A percentile compares a stretch with the other conserved stretches of the same genome.
phyloP scores from a whole-genome alignment of 2,888 invertebrate species.

The Macaria notata region DNA sequence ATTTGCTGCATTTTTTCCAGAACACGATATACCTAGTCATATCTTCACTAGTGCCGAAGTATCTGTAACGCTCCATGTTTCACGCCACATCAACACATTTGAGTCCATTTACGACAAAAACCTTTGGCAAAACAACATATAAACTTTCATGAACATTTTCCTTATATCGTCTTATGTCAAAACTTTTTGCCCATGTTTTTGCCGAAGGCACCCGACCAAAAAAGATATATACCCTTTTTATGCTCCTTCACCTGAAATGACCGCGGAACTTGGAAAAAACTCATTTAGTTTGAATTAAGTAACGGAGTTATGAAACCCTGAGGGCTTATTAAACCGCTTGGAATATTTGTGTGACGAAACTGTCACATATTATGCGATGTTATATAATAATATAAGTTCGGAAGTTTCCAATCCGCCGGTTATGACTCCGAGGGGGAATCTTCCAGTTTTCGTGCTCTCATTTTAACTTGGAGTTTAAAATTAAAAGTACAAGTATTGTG shows the following conservation, averaged over 20 bases:
- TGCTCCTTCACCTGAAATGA: slow-evolving; percentile 49
- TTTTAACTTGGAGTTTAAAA: slow-evolving; percentile 28
- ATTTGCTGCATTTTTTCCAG: no score
- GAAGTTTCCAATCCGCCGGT: slow-evolving; percentile 38
- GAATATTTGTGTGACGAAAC: slow-evolving; percentile 29
- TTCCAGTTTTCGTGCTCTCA: slow-evolving; percentile 20
- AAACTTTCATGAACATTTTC: slow-evolving; percentile 42
- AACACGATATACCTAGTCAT: no score
- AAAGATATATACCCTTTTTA: slow-evolving; percentile 48
- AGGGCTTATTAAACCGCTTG: slow-evolving; percentile 41
- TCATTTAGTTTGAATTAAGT: slow-evolving; percentile 52
- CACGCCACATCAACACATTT: slow-evolving; percentile 22
- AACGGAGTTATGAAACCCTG: slow-evolving; percentile 50
- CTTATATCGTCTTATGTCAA: slow-evolving; percentile 51
- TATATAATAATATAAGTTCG: slow-evolving; percentile 43
- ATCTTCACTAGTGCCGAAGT: no score
- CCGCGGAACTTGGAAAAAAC: slow-evolving; percentile 45
- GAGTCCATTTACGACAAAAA: slow-evolving; percentile 39
- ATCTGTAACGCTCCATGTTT: slow-evolving; percentile 4
- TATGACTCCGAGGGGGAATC: slow-evolving; percentile 19
- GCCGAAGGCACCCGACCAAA: slow-evolving; percentile 46
- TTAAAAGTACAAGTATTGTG: slow-evolving; percentile 24
- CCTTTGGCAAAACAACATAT: slow-evolving; percentile 47
- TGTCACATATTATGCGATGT: slow-evolving; percentile 44
- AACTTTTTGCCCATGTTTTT: slow-evolving; percentile 62